Evolutionary conservation across 2,113 vertebrate genomes (phyloP).

Genomic region (Pygoscelis adeliae): DNA sequence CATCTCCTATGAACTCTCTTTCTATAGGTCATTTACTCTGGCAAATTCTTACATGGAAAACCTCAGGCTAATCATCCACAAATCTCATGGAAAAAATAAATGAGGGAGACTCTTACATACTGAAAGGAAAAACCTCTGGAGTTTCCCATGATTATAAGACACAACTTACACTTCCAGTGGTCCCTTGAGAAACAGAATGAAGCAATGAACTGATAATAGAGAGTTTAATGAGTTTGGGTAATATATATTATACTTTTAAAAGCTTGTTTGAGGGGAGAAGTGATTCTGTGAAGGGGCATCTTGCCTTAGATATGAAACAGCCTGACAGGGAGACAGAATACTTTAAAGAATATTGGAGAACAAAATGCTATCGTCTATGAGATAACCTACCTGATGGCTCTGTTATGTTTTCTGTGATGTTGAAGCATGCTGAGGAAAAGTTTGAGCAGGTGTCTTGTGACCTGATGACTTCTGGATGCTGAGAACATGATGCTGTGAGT

Average conservation of each 20-base stretch:
- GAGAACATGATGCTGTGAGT: neutral
- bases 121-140: neutral
- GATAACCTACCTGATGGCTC: neutral
- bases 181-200: neutral
- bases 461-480: neutral
- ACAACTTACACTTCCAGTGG: neutral
- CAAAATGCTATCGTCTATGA: neutral
- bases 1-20: neutral
- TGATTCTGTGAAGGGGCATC: neutral
- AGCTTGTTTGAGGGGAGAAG: neutral
- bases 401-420: neutral
- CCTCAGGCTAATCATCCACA: neutral
- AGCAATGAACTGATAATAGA: neutral
- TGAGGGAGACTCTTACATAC: neutral
- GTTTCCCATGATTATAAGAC: neutral
- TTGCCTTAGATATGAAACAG: neutral
- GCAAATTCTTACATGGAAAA: neutral
- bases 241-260: neutral
- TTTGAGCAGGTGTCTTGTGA: neutral
- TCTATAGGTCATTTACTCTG: neutral
- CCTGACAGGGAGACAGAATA: neutral
- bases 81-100: neutral
- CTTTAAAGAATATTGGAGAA: neutral
- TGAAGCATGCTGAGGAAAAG: neutral
- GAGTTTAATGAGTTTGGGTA: neutral